Base-by-base conservation (phyloP, 1,140 invertebrate species). In the Saccostrea cuccullata region DNA sequence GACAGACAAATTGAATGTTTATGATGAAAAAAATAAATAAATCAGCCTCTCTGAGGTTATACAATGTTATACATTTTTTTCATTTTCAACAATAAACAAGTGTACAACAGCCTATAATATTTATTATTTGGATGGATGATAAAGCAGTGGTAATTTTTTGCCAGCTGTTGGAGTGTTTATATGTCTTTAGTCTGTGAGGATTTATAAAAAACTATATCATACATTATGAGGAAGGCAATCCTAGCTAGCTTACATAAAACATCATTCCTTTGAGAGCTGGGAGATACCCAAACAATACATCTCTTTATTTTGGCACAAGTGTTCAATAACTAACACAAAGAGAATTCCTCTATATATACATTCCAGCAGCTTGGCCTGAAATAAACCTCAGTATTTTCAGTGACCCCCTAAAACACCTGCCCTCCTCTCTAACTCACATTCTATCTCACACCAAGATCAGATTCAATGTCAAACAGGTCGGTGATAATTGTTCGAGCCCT, bases 301-400 rank as follows among this genome's bases (percentile, higher is more conserved):
- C 70, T 77, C 30, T 77, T 77, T 77, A 77, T 77, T 77, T 77
- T 77, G 70, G 30, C 70, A 77, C 13, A 77, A 15, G 9, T 77
- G 70, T 77, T 77, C 23, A 36, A 77, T 77, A 26, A 77, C 23
- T 77, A 23, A 23, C 67, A 73, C 26, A 30, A 13, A 15, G 70
- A 36, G 15, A 13, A 30, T 77, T 77, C 70, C 30, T 15, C 30
- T 36, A 26, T 36, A 26, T 36, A 77, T 12, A 8, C 23, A 26
- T 30, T 36, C 70, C 6, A 5, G 13, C 26, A 36, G 13, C 15
- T 15, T 77, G 67, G 67, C 67, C 67, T 73, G n/a, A 40, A 36
- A 26, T 77, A 23, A 77, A 77, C 70, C 70, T 77, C n/a, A 26
- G 15, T 26, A 30, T 77, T 77, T 15, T 13, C 23, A 11, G 11